Evolutionary conservation across 2,888 invertebrate species (phyloP), one percentile per base, ranked within the genome.

Genomic region (Troides helena): DNA sequence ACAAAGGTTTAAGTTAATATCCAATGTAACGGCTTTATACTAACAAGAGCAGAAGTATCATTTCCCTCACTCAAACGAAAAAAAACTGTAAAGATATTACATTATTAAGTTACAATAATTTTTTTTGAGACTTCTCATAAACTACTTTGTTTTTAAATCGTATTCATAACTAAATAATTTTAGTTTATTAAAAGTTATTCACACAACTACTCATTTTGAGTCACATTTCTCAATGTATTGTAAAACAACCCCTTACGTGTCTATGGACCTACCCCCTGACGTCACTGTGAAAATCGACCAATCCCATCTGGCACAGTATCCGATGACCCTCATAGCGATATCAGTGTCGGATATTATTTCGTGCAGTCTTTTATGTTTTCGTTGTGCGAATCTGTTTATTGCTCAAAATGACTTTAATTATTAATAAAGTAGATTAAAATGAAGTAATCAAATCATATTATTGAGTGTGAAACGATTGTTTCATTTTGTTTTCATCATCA

Each of bases 201-300:
- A 50, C 14, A 50, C 17, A 39, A 39, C 39, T 39, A 39, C 39
- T 8, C 7, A 39, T 39, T 39, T 39, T 10, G 8, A 10, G 39
- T 50, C 50, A 17, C 58, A 21, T 59, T n/a, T 50, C 25, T 60
- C 62, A 43, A 70, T 70, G 57, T 46, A 63, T 67, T 53, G 62
- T 59, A 56, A 67, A 70, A 70, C 83, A 83, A 85, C 86, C 87
- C 88, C 81, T 83, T 85, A 78, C 79, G 76, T 88, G 89, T 92
- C 92, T 92, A 90, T 92, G 91, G 80, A 84, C 80, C 88, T 85
- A 92, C 93, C 93, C 93, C 88, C 89, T 94, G 94, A 94, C 93
- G 94, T 94, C 93, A 93, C 87, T 75, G 80, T 86, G 91, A 88
- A 93, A 92, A 93, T 94, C 94, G 94, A 94, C 94, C 94, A 94